Evolutionary conservation across 1,140 invertebrate genomes (phyloP), one percentile per base, ranked within the genome.

Genomic region (Pseudomyrmex pallidus): DNA sequence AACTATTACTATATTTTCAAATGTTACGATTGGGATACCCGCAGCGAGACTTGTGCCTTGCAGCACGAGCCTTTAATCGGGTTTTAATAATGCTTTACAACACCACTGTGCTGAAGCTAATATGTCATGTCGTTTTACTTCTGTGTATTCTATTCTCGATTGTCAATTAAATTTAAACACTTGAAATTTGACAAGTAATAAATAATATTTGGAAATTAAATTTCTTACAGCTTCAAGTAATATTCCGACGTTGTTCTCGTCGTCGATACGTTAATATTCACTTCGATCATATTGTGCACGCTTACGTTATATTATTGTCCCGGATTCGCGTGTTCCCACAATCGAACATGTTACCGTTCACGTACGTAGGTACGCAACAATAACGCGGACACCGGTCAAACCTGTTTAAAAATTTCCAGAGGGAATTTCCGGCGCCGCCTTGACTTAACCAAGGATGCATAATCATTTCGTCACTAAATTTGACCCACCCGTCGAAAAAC

Each of bases 351-450:
- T 68, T 67, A 61, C 44, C 44, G 67, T 59, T 70, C 64, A 74
- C 61, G 57, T 63, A 57, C 15, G 54, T 35, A 56, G 56, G 57
- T 63, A 57, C 15, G 54, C 52, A 56, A 67, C 52, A 52, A 59
- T 52, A 57, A 57, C n/a, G 17, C 44, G 52, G 44, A 22, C 80
- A 87, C 74, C 52, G 68, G 82, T 85, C 70, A 82, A 87, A 88
- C 85, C 74, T 62, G 85, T 85, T 88, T 84, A 46, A 85, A 87
- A 87, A 74, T 72, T 66, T 76, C 78, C 10, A 22, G 46, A 70
- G 20, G 64, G 70, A 82, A 76, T 87, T 88, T 88, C 86, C 86
- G 86, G 86, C 68, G 85, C 52, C 85, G 86, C 86, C 85, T 87
- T 57, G 64, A 85, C 64, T 83, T 54, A 17, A 68, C n/a, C 82